Evolutionary conservation across 1,140 invertebrate genomes (phyloP), one percentile per base, ranked within the genome.

Genomic region (Nebria ingens): DNA sequence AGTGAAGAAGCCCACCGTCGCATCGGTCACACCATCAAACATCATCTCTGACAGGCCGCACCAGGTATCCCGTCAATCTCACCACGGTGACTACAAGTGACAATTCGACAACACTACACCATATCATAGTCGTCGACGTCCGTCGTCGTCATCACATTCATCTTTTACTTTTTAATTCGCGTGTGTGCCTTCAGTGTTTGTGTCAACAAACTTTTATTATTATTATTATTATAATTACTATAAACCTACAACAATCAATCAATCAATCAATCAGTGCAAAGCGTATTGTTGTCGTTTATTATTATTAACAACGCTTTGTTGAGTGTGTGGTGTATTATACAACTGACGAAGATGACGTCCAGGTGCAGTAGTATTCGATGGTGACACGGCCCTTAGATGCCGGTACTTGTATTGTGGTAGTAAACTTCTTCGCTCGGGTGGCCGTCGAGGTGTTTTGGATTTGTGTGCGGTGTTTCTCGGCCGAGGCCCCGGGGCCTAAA

Each of bases 351-450:
- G n/a, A n/a, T n/a, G n/a, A n/a, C n/a, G n/a, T n/a, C n/a, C n/a
- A n/a, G n/a, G n/a, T n/a, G n/a, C n/a, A n/a, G n/a, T n/a, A n/a
- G 25, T 34, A n/a, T 34, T 34, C 6, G 6, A 9, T 9, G 25
- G 25, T 34, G 6, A n/a, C 6, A 6, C 6, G 6, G 25, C 25
- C 15, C 51, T 53, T 2, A 51, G 53, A 60, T 54, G 54, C 63
- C 58, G 58, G 59, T 42, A 56, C 58, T 57, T 50, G 57, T 61
- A 56, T 56, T 55, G 58, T 53, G 52, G 56, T 22, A 57, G 59
- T 40, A 50, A 22, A 51, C 34, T 56, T 60, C 42, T 53, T 54
- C 62, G 25, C 56, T 56, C 40, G 42, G 51, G 53, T 52, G 20
- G 45, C 51, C 34, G 15, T 23, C 19, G 22, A 20, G 42, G 19